phyloP scores from a whole-genome alignment of 2,888 invertebrate species.

The Pseudococcus jackbeardsleyi region DNA sequence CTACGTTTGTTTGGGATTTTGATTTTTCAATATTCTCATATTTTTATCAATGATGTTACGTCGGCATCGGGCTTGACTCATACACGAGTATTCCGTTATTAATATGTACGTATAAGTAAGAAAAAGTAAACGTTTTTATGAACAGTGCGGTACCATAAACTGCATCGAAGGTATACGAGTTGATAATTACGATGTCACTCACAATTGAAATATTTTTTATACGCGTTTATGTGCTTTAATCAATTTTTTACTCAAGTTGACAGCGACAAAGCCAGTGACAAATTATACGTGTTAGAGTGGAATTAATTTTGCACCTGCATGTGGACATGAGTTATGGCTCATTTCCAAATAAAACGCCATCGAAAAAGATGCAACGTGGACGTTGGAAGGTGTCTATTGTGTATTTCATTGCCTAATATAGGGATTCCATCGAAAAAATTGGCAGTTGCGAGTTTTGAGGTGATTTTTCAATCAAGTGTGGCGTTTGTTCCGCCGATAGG shows the following conservation, averaged over 20 bases:
- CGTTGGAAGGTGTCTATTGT: background rate
- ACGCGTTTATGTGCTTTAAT: background rate
- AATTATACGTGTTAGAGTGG: background rate
- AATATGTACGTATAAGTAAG: background rate
- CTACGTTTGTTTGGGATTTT: background rate
- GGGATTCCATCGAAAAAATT: too few relatives aligned
- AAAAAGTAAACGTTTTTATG: constrained; percentile 12
- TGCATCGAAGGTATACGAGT: background rate
- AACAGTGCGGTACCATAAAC: background rate
- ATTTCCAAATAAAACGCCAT: background rate
- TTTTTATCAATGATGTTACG: background rate
- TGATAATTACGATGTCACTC: background rate
- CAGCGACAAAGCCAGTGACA: background rate
- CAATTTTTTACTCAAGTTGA: background rate
- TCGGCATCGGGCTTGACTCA: background rate
- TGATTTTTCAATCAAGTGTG: too few relatives aligned
- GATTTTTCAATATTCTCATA: background rate
- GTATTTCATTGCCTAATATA: too few relatives aligned
- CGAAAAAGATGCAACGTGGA: background rate
- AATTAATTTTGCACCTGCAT: background rate
- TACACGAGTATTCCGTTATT: background rate
- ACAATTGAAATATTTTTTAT: background rate
- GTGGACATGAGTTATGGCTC: background rate
- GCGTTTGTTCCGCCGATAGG: too few relatives aligned
- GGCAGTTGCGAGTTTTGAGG: too few relatives aligned